Evolutionary conservation across 2,113 vertebrate genomes (phyloP).

Genomic region (Myanophis thanlyinensis): DNA sequence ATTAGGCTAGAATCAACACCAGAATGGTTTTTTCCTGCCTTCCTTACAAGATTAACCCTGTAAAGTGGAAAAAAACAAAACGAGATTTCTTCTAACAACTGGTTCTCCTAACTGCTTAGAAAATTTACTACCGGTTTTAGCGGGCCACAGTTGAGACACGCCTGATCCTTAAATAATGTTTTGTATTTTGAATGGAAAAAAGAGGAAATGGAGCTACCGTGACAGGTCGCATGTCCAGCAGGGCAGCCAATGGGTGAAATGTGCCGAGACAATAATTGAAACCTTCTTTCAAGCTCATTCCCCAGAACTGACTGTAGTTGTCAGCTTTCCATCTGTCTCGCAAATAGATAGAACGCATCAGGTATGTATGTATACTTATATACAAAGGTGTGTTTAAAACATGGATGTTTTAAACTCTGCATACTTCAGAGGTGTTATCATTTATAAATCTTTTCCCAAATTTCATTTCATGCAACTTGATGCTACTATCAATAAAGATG

Average conservation of each 20-base stretch:
- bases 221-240: conserved; percentile 69
- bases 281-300: conserved; percentile 74
- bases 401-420: background rate
- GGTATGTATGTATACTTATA: background rate
- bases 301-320: conserved; percentile 78
- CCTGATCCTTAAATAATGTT: background rate
- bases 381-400: background rate
- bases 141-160: background rate
- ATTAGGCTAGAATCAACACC: too few relatives aligned
- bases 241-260: conserved; percentile 62
- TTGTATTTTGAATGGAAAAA: background rate
- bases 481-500: background rate
- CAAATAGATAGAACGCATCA: background rate
- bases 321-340: conserved; percentile 74
- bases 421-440: background rate
- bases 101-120: too few relatives aligned
- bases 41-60: too few relatives aligned
- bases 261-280: conserved; percentile 72
- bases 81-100: too few relatives aligned
- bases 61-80: too few relatives aligned
- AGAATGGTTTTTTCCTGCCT: too few relatives aligned
- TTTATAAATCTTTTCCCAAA: background rate
- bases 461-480: background rate
- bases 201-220: conserved; percentile 43
- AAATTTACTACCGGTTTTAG: too few relatives aligned